Percentiles rank a stretch among this genome's conserved stretches.
Evolutionary conservation across 2,888 invertebrate genomes (phyloP).

Genomic region (Heliothis peltigera): DNA sequence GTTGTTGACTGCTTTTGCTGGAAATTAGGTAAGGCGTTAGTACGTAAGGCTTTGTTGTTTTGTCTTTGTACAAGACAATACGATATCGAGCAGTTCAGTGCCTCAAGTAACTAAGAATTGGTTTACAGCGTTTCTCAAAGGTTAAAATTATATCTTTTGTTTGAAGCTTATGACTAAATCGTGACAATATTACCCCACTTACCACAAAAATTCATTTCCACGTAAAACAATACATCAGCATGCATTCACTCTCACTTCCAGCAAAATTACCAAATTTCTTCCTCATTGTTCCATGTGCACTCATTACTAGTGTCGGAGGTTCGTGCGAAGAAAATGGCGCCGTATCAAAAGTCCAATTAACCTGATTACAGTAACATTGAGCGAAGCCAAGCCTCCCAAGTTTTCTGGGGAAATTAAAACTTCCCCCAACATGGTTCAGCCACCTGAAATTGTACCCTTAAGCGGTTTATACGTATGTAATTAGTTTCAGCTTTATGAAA

Average conservation of each 20-base stretch:
- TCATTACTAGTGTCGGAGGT: conserved; percentile 39
- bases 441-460: conserved; percentile 54
- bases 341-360: conserved; percentile 70
- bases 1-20: too few relatives aligned
- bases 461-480: conserved; percentile 38
- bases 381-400: conserved; percentile 55
- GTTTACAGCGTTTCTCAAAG: too few relatives aligned
- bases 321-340: conserved; percentile 55
- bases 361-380: conserved; percentile 67
- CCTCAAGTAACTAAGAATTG: too few relatives aligned
- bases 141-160: too few relatives aligned
- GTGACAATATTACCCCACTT: too few relatives aligned
- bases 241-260: neutral
- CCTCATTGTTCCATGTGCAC: conserved; percentile 33
- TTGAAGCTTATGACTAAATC: too few relatives aligned
- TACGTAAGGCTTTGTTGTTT: too few relatives aligned
- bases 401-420: conserved; percentile 72
- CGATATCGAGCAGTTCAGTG: too few relatives aligned
- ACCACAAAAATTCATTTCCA: too few relatives aligned
- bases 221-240: neutral
- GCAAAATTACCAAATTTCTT: conserved; percentile 7
- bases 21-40: too few relatives aligned
- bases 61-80: too few relatives aligned
- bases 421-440: conserved; percentile 49
- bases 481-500: conserved; percentile 26